A percentile compares a stretch with the other conserved stretches of the same genome.
Evolutionary conservation across 2,113 vertebrate species (phyloP).

Genomic region (Epinephelus lanceolatus): DNA sequence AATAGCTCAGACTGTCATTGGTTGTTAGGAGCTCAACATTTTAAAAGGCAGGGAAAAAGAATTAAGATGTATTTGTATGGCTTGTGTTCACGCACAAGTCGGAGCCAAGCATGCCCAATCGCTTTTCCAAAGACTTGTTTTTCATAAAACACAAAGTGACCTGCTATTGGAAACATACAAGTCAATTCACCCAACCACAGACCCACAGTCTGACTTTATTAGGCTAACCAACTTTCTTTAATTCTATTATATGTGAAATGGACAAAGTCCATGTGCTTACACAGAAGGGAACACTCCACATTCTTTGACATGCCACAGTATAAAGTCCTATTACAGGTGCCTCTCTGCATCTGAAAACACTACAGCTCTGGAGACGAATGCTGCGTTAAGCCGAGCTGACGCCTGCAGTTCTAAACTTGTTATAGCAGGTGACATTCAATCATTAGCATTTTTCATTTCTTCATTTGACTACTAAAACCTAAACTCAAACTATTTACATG

Average conservation of each 20-base stretch:
- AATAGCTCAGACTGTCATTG: conserved; percentile 66
- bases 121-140: conserved; percentile 76
- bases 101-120: conserved; percentile 70
- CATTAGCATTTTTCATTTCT: conserved; percentile 38
- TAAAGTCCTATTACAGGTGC: conserved; percentile 57
- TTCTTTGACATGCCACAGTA: conserved; percentile 53
- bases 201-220: conserved; percentile 66
- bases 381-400: conserved; percentile 33
- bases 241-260: conserved; percentile 74
- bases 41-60: conserved; percentile 60
- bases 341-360: conserved; percentile 32
- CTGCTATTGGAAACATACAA: conserved; percentile 74
- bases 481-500: conserved; percentile 50
- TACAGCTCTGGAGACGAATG: conserved; percentile 12
- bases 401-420: conserved; percentile 6
- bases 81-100: conserved; percentile 44
- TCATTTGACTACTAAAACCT: conserved; percentile 25
- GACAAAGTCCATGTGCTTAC: conserved; percentile 58
- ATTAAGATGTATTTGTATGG: conserved; percentile 60
- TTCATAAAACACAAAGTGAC: conserved; percentile 77
- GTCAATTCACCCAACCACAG: conserved; percentile 66
- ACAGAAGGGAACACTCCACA: conserved; percentile 50
- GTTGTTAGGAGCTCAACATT: conserved; percentile 57
- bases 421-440: conserved; percentile 47
- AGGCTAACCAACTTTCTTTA: conserved; percentile 67